Base-by-base conservation (phyloP, 2,113 vertebrate genomes). In the Cygnus buccinator region DNA sequence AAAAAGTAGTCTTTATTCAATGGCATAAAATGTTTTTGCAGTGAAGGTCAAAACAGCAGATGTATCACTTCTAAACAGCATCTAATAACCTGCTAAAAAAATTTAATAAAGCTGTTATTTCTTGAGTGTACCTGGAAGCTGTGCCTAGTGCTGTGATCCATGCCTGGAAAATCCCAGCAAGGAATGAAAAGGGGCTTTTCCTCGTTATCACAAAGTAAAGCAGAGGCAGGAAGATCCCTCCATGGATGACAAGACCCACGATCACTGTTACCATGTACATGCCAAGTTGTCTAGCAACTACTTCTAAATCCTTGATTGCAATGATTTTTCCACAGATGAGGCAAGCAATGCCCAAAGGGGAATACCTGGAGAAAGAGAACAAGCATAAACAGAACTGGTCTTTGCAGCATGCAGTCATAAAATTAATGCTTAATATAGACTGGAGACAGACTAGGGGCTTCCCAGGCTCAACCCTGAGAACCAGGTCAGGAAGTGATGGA, bases 191-290 rank as follows among this genome's bases (percentile, higher is more conserved):
- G 20, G 99, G 99, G 95, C 99, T 99, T 98, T 99, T 99, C 95
- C 99, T 98, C 84, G 99, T 99, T 87, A 99, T 98, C 52, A 98
- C 97, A 50, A 99, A 99, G 97, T 99, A 99, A 95, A 99, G 99
- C 86, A 98, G 97, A 73, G 99, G 99, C 96, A 99, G 98, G 97
- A 99, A 99, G 96, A 99, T 99, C 35, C 98, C 99, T 91, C 99
- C 99, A 0, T 99, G 99, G 97, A 99, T 99, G 97, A 99, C 95
- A 87, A 99, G 99, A 63, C 99, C 99, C 52, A 99, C 93, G 81
- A 99, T 99, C 87, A 99, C 99, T 6, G 99, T 99, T 43, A 99
- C 95, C 99, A 99, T 99, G 97, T 99, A 99, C 99, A 99, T 99
- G 44, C 99, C 99, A 96, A 99, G 98, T 94, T 99, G 99, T 96